A percentile compares a stretch with the other conserved stretches of the same genome.
These are phyloP conservation scores for Sitophilus oryzae DNA, from an alignment of 1,140 invertebrate species.

Conservation along the genomic window DNA sequence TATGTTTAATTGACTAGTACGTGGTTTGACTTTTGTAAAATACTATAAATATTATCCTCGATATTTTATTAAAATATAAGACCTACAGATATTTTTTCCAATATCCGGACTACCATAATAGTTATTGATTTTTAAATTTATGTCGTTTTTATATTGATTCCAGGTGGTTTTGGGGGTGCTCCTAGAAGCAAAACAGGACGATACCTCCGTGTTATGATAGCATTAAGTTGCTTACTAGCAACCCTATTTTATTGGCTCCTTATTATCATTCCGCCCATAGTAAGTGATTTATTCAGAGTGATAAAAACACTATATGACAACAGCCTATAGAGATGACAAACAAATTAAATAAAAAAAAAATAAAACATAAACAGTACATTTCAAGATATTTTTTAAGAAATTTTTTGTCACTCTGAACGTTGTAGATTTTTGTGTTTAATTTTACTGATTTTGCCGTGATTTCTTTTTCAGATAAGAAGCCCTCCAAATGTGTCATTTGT, in stretches of 20 bases:
- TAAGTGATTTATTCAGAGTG: too few species aligned
- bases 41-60: too few species aligned
- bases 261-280: constrained; percentile 57
- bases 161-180: constrained; percentile 43
- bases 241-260: constrained; percentile 62
- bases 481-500: constrained; percentile 58
- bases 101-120: not conserved
- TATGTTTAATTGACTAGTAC: not conserved
- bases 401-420: not conserved
- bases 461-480: constrained; percentile 47
- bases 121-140: not conserved
- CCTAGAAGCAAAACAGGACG: constrained; percentile 43
- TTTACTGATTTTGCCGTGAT: not conserved
- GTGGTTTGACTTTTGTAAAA: not conserved
- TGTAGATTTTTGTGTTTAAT: not conserved
- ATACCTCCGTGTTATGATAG: constrained; percentile 61
- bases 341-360: too few species aligned
- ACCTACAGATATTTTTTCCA: too few species aligned
- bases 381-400: not conserved
- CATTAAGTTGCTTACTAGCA: constrained; percentile 58
- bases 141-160: constrained; percentile 11
- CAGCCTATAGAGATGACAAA: too few species aligned
- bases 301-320: too few species aligned
- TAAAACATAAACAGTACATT: too few species aligned
- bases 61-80: too few species aligned